phyloP scores from a whole-genome alignment of 2,888 invertebrate species.

The Acronicta aceris region DNA sequence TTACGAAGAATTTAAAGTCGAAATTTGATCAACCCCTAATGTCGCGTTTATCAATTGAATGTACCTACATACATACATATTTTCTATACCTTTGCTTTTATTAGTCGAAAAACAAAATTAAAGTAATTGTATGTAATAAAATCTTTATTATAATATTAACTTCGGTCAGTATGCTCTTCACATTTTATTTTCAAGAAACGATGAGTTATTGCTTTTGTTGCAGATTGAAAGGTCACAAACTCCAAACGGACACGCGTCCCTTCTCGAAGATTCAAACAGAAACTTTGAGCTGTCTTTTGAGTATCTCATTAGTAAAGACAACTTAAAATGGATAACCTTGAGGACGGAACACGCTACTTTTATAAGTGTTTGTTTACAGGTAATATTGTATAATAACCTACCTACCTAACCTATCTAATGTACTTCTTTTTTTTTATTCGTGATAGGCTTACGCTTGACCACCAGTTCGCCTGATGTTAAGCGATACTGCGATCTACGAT shows the following conservation, averaged over 20 bases:
- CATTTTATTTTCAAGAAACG: constrained; percentile 7
- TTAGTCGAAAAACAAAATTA: too few relatives aligned
- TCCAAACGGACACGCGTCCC: constrained; percentile 78
- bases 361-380: constrained; percentile 97
- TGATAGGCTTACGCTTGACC: too few relatives aligned
- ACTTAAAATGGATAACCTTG: constrained; percentile 97
- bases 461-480: too few relatives aligned
- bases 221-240: constrained; percentile 75
- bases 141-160: background rate
- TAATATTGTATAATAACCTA: constrained; percentile 60
- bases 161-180: constrained; percentile 9
- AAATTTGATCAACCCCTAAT: too few relatives aligned
- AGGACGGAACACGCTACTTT: constrained; percentile 97
- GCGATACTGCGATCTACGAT: too few relatives aligned
- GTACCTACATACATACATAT: too few relatives aligned
- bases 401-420: too few relatives aligned
- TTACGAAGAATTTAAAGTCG: too few relatives aligned
- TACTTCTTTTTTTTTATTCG: too few relatives aligned
- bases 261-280: constrained; percentile 80
- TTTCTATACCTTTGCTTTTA: too few relatives aligned
- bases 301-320: constrained; percentile 97
- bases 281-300: constrained; percentile 97
- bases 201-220: constrained; percentile 45
- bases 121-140: background rate
- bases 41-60: too few relatives aligned